A percentile compares a stretch with the other conserved stretches of the same genome.
These are phyloP conservation scores for Halictus ligatus DNA, from an alignment of 2,888 invertebrate species.

Conservation along the genomic window DNA sequence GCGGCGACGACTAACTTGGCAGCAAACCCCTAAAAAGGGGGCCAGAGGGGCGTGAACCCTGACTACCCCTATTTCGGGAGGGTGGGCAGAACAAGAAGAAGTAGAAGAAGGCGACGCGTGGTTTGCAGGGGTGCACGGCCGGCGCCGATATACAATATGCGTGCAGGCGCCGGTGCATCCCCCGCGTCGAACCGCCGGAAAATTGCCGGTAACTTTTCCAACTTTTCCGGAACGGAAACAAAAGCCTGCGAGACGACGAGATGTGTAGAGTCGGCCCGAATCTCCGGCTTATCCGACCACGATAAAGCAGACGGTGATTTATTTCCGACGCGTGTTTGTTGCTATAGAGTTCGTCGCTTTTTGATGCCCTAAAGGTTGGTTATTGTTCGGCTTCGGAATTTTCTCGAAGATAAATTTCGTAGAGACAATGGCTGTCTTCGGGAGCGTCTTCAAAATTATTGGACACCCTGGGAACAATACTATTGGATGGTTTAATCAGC, in stretches of 20 bases:
- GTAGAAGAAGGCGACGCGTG: slow-evolving; percentile 32
- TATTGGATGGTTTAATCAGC: neutral
- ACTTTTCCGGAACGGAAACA: slow-evolving; percentile 2
- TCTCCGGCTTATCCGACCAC: neutral
- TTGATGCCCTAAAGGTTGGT: neutral
- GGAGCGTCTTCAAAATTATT: neutral
- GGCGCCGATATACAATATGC: slow-evolving; percentile 71
- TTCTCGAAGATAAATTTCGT: neutral
- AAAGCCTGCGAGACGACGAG: neutral
- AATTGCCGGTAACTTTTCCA: slow-evolving; percentile 8
- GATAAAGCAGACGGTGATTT: neutral
- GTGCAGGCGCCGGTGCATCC: slow-evolving; percentile 45
- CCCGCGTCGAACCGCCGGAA: neutral
- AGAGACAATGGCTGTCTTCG: neutral
- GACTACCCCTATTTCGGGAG: neutral
- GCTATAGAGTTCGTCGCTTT: neutral
- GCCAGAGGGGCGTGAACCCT: neutral
- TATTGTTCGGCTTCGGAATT: neutral
- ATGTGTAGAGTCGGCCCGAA: neutral
- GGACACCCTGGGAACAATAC: neutral
- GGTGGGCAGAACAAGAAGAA: slow-evolving; percentile 4
- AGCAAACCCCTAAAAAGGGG: slow-evolving; percentile 49
- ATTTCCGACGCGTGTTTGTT: neutral
- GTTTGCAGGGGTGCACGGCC: slow-evolving; percentile 42
- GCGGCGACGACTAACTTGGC: slow-evolving; percentile 76